Percentiles rank a stretch among this genome's conserved stretches.
Conservation (phyloP, 2,113 vertebrate species). For the Macquaria ambigua region DNA sequence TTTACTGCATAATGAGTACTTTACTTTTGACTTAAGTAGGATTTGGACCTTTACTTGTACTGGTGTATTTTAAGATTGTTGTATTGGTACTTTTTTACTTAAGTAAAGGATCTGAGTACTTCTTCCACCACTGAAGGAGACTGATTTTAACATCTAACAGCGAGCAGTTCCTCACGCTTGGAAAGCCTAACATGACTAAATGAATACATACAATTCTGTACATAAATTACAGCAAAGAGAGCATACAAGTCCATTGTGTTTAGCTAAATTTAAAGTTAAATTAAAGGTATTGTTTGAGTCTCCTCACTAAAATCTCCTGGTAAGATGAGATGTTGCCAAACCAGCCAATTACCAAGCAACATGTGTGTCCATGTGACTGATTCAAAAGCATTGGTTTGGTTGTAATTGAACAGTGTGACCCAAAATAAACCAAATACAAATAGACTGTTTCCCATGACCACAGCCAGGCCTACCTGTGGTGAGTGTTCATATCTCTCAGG, state of each 20-base stretch:
- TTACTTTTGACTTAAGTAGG: no score
- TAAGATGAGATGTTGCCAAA: neutral
- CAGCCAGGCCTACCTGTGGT: constrained; percentile 75
- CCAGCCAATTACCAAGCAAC: neutral
- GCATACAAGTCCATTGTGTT: neutral
- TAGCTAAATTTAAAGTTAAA: neutral
- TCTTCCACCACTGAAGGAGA: neutral
- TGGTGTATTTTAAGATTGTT: neutral
- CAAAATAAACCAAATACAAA: neutral
- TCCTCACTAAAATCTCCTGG: neutral
- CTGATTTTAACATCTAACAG: no score
- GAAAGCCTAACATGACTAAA: neutral
- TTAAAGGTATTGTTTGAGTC: neutral
- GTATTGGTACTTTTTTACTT: neutral
- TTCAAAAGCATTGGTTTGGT: neutral
- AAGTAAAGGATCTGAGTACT: no score
- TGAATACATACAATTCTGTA: neutral
- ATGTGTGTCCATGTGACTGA: neutral
- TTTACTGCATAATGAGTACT: no score
- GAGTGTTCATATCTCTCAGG: constrained; percentile 84
- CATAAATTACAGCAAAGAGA: neutral
- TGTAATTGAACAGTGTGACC: neutral
- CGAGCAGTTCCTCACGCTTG: neutral
- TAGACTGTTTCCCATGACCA: neutral
- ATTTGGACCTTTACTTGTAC: no score